phyloP scores from a whole-genome alignment of 2,888 invertebrate genomes.

The Pyrocoelia pectoralis region DNA sequence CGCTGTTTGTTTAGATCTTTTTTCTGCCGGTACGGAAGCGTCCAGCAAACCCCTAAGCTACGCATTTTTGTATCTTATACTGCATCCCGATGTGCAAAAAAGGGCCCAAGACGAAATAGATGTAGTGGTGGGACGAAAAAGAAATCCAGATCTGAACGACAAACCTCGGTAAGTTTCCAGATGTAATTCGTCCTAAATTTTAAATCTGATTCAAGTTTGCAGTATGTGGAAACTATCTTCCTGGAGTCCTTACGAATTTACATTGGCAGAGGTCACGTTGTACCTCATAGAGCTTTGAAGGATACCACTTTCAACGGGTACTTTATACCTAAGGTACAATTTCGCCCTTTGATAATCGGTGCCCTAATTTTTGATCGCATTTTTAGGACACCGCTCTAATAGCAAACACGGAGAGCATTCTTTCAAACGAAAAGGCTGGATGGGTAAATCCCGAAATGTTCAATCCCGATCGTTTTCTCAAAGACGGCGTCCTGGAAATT shows the following conservation, averaged over 20 bases:
- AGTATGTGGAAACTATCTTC: conserved; percentile 81
- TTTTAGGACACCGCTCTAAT: too few species aligned
- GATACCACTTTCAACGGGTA: conserved; percentile 78
- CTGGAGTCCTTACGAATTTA: conserved; percentile 82
- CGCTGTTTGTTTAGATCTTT: conserved; percentile 85
- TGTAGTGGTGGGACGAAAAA: conserved; percentile 72
- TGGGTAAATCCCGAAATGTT: too few species aligned
- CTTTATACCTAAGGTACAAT: conserved; percentile 80
- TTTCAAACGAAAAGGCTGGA: too few species aligned
- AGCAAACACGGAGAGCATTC: too few species aligned
- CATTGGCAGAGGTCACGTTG: conserved; percentile 78
- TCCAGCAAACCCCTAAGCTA: conserved; percentile 82
- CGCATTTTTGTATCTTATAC: conserved; percentile 76
- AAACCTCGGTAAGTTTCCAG: conserved; percentile 67
- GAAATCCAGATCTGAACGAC: conserved; percentile 75
- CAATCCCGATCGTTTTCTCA: too few species aligned
- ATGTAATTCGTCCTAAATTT: too few species aligned
- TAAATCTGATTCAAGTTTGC: conserved; percentile 67
- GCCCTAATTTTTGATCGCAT: too few species aligned
- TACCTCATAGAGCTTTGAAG: conserved; percentile 79
- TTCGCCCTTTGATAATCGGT: too few species aligned
- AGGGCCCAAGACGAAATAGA: conserved; percentile 84
- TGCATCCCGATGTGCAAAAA: conserved; percentile 75
- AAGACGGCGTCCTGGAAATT: too few species aligned
- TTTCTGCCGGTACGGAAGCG: conserved; percentile 88